Percentiles rank a stretch among this genome's conserved stretches.
Evolutionary conservation across 1,140 invertebrate species (phyloP).

Genomic region (Monomorium pharaonis): DNA sequence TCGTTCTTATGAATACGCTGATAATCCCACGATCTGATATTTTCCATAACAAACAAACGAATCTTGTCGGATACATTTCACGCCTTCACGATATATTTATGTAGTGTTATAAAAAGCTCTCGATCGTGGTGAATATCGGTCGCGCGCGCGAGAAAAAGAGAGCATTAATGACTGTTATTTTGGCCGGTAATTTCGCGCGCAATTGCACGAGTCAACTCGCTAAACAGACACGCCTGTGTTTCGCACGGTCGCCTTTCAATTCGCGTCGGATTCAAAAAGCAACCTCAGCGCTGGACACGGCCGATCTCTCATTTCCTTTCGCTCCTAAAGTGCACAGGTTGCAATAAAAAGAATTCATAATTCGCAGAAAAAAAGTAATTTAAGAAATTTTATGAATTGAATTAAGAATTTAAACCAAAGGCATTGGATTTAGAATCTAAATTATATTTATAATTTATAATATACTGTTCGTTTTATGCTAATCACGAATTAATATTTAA

Average conservation of each 20-base stretch:
- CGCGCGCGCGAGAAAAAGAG: slow-evolving; percentile 17
- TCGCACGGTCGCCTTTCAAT: slow-evolving; percentile 44
- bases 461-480: background rate
- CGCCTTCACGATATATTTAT: background rate
- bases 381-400: background rate
- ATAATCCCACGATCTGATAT: slow-evolving; percentile 15
- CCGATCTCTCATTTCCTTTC: slow-evolving; percentile 13
- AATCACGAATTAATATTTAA: background rate
- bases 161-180: slow-evolving; percentile 57
- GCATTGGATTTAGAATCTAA: background rate
- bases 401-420: background rate
- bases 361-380: background rate
- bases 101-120: background rate
- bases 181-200: slow-evolving; percentile 31
- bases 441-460: background rate
- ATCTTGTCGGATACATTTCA: background rate
- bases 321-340: background rate
- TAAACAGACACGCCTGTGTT: slow-evolving; percentile 38
- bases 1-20: background rate
- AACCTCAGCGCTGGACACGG: slow-evolving; percentile 15
- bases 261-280: slow-evolving; percentile 33
- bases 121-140: slow-evolving; percentile 28
- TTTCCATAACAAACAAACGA: background rate
- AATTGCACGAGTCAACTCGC: slow-evolving; percentile 41
- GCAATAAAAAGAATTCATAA: slow-evolving; percentile 4